Conservation (phyloP, 2,797 vertebrate genomes). For the Cryptoprocta ferox region DNA sequence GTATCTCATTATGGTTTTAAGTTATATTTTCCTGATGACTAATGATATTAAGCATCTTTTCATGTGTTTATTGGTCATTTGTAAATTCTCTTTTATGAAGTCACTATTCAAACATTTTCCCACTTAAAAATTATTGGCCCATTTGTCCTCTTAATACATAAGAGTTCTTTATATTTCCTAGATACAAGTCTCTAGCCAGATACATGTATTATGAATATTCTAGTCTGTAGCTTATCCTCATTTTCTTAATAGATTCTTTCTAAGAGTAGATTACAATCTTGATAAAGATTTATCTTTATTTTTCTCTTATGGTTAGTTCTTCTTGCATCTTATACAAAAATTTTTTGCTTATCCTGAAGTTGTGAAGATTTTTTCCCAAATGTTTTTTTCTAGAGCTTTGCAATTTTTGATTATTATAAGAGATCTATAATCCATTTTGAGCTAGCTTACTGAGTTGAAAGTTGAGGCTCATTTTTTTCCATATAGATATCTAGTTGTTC, state of each 20-base stretch:
- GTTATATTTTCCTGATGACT: not conserved
- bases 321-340: not conserved
- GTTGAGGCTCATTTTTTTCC: not conserved
- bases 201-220: not conserved
- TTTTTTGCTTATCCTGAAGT: not conserved
- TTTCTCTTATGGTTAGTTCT: not conserved
- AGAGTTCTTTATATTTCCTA: not conserved
- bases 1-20: not conserved
- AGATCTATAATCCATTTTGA: not conserved
- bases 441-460: not conserved
- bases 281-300: not conserved
- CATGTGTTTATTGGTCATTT: not conserved
- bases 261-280: not conserved
- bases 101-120: not conserved
- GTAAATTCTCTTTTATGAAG: not conserved
- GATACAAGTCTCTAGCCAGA: not conserved
- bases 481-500: not conserved
- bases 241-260: not conserved
- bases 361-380: not conserved
- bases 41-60: not conserved
- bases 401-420: not conserved
- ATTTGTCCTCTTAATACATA: not conserved
- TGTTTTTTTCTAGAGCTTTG: not conserved
- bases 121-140: not conserved
- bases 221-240: not conserved